Percentiles rank a stretch among this genome's conserved stretches.
Conservation (phyloP, 2,888 invertebrate species). For the Pterobdella sp. region DNA sequence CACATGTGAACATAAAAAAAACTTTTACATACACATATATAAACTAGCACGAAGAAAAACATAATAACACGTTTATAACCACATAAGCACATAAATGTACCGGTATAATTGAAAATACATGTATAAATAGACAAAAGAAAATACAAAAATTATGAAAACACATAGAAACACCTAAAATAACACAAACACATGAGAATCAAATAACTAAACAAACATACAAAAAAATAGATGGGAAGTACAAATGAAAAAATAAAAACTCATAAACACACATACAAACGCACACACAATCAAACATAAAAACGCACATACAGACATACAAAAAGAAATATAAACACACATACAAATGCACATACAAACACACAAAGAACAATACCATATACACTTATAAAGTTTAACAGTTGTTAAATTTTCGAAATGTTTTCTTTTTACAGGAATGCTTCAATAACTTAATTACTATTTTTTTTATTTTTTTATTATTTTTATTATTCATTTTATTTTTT, state of each 20-base stretch:
- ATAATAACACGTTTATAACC: too few species aligned
- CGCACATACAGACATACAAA: background rate
- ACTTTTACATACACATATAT: too few species aligned
- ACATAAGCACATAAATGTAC: background rate
- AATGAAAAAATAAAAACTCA: background rate
- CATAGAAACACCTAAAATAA: too few species aligned
- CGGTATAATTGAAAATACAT: background rate
- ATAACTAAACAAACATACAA: background rate
- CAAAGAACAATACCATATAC: background rate
- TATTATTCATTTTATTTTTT: background rate
- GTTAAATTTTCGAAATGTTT: too few species aligned
- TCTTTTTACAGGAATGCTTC: background rate
- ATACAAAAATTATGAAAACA: background rate
- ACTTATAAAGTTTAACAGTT: background rate
- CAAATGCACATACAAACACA: background rate
- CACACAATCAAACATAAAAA: conserved; percentile 1
- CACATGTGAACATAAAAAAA: too few species aligned
- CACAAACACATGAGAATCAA: too few species aligned
- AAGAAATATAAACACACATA: background rate
- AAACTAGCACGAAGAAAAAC: too few species aligned
- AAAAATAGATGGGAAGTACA: background rate
- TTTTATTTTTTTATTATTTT: background rate
- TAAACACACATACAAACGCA: conserved; percentile 7
- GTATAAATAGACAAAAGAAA: background rate
- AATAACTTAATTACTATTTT: background rate